Base-by-base conservation (phyloP, 2,113 vertebrate species). In the Anoplopoma fimbria region DNA sequence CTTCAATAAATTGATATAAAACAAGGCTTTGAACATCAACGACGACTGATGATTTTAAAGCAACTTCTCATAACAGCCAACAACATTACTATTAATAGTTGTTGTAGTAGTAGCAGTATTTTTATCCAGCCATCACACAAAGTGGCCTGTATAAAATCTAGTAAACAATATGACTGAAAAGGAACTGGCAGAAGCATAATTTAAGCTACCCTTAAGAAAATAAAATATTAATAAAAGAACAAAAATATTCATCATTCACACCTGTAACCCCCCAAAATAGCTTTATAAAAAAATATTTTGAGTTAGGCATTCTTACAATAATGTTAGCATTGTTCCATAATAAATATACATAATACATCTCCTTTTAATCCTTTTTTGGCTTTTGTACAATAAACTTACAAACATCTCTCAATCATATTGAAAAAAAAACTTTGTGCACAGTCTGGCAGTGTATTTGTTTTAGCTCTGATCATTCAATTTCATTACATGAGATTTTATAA, bases 11-110 rank as follows among this genome's bases (percentile, higher is more conserved):
- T 25, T 21, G 58, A 7, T 25, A 12, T 8, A 42, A 51, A 58
- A 73, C 7, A 63, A 57, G 51, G 3, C 40, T 58, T 47, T 57
- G 38, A 77, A 58, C 27, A 29, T 27, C 29, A 31, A 42, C n/a
- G 25, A 42, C n/a, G n/a, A n/a, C n/a, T 40, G 40, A 40, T 67
- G 40, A 74, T 51, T 36, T 58, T 58, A 25, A 47, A 69, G 51
- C 5, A 49, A 27, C 27, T 23, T 14, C 42, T 9, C 0, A 51
- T 17, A 40, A 31, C 10, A 38, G 4, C 38, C 9, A 29, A n/a
- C 17, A 70, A 6, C 6, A 53, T 53, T 49, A 36, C 4, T 27
- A 38, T 27, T 25, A 57, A 17, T 60, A 25, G 3, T 51, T 6
- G 3, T 51, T 13, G 53, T 60, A 25, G 3, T 51, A 17, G 3